Evolutionary conservation across 2,113 vertebrate genomes (phyloP).

Genomic region (cattle (Bos taurus)): ARS-UCD2.0 NC_037357.1:46047501-46048000

Average conservation of each 20-base stretch:
- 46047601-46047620: too few relatives aligned
- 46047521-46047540: too few relatives aligned
- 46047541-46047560: too few relatives aligned
- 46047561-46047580: accelerated
- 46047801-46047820: background rate
- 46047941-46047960: background rate
- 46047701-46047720: background rate
- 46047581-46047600: too few relatives aligned
- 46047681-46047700: background rate
- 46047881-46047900: background rate
- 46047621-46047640: too few relatives aligned
- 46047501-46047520: too few relatives aligned
- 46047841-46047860: background rate
- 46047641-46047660: too few relatives aligned
- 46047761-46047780: background rate
- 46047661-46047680: background rate
- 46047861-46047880: background rate
- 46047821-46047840: background rate
- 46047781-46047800: background rate
- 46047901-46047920: background rate
- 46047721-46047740: background rate
- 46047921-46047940: background rate
- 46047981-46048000: background rate
- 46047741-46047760: background rate
- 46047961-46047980: background rate